phyloP scores from a whole-genome alignment of 2,113 vertebrate genomes.

The Callaeas wilsoni region DNA sequence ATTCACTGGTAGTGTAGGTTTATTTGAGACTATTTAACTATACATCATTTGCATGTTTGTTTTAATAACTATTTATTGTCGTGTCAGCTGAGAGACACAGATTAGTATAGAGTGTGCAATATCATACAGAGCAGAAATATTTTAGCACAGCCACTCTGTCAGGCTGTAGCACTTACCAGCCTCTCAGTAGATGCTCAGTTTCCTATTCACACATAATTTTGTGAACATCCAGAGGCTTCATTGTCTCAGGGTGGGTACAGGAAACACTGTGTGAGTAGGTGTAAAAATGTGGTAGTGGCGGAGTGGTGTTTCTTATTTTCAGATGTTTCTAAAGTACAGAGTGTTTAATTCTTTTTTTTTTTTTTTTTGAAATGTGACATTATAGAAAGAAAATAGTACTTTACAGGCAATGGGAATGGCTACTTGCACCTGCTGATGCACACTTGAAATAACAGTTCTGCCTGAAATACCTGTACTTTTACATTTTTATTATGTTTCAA shows the following conservation, averaged over 20 bases:
- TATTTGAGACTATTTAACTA: background rate
- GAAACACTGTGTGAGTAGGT: background rate
- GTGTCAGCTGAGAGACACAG: background rate
- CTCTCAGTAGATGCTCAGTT: background rate
- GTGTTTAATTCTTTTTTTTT: background rate
- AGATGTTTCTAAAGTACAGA: background rate
- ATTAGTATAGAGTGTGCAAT: background rate
- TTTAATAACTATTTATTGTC: conserved; percentile 7
- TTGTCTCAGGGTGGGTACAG: background rate
- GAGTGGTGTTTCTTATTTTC: background rate
- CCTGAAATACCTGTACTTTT: background rate
- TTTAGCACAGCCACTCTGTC: background rate
- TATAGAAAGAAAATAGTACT: background rate
- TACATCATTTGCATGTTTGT: background rate
- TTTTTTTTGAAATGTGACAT: background rate
- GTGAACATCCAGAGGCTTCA: background rate
- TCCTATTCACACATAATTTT: background rate
- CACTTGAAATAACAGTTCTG: background rate
- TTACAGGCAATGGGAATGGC: background rate
- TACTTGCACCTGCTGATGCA: background rate
- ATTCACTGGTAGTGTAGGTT: background rate
- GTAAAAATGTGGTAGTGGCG: background rate
- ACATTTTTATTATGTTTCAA: background rate
- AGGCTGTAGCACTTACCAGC: background rate
- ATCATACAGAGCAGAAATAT: background rate